Evolutionary conservation across 2,113 vertebrate genomes (phyloP).

Genomic region (Ammodytes dubius): DNA sequence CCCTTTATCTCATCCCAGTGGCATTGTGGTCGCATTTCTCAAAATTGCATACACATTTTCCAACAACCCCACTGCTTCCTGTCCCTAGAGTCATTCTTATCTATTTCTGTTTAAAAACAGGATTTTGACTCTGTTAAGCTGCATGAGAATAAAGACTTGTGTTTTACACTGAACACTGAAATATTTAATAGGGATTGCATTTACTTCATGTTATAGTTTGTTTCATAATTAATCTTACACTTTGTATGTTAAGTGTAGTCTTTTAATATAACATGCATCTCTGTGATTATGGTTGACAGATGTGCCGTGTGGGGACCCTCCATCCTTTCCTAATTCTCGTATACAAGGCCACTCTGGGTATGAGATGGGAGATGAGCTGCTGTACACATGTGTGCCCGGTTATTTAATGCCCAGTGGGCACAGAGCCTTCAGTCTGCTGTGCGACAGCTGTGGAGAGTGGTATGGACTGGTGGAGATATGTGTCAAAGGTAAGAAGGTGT

Average conservation of each 20-base stretch:
- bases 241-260: background rate
- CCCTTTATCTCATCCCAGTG: conserved; percentile 14
- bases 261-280: background rate
- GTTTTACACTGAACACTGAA: conserved; percentile 1
- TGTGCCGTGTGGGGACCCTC: conserved; percentile 91
- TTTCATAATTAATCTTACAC: background rate
- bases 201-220: background rate
- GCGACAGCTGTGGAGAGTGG: conserved; percentile 96
- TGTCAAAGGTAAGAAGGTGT: conserved; percentile 88
- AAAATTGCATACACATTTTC: conserved; percentile 31
- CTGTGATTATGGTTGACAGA: conserved; percentile 78
- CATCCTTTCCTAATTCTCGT: conserved; percentile 90
- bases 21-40: conserved; percentile 15
- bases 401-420: conserved; percentile 85
- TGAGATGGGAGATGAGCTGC: conserved; percentile 93
- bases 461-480: conserved; percentile 93
- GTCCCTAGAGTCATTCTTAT: conserved; percentile 32
- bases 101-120: conserved; percentile 21
- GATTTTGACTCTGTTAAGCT: conserved; percentile 4
- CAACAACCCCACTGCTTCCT: conserved; percentile 8
- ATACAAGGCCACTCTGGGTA: conserved; percentile 89
- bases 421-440: conserved; percentile 90
- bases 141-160: conserved; percentile 11
- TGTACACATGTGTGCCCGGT: conserved; percentile 89
- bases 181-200: background rate